A percentile compares a stretch with the other conserved stretches of the same genome.
Conservation (phyloP, 2,797 vertebrate genomes). For the Enteromius radiatus region DNA sequence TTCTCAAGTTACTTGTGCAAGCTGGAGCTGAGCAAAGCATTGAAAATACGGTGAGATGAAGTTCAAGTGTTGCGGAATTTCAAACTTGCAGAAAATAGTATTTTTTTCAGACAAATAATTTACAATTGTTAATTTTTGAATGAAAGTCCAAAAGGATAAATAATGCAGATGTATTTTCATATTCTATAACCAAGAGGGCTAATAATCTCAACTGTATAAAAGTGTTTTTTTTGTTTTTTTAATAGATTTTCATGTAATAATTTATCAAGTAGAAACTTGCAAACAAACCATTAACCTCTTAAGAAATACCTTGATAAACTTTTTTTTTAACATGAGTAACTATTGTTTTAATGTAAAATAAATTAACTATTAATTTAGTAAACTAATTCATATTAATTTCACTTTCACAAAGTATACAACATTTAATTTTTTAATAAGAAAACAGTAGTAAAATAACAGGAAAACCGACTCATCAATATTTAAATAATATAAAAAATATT, state of each 20-base stretch:
- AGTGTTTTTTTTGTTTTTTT: not conserved
- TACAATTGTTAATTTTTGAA: too few species aligned
- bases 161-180: not conserved
- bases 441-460: too few species aligned
- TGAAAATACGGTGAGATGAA: slow-evolving; percentile 72
- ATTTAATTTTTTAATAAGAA: too few species aligned
- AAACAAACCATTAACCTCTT: too few species aligned
- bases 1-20: slow-evolving; percentile 86
- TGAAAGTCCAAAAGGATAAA: not conserved
- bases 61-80: not conserved
- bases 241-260: not conserved
- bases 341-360: not conserved
- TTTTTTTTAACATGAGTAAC: not conserved
- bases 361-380: too few species aligned
- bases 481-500: not conserved
- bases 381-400: not conserved
- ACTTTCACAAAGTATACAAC: too few species aligned
- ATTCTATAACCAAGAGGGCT: not conserved
- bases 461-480: not conserved
- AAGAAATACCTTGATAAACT: not conserved
- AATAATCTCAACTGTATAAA: not conserved
- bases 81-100: too few species aligned
- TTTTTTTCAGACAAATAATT: not conserved
- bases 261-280: not conserved
- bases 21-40: slow-evolving; percentile 87